Evolutionary conservation across 2,797 vertebrate genomes (phyloP).

Genomic region (Schizopygopsis malacanthus): DNA sequence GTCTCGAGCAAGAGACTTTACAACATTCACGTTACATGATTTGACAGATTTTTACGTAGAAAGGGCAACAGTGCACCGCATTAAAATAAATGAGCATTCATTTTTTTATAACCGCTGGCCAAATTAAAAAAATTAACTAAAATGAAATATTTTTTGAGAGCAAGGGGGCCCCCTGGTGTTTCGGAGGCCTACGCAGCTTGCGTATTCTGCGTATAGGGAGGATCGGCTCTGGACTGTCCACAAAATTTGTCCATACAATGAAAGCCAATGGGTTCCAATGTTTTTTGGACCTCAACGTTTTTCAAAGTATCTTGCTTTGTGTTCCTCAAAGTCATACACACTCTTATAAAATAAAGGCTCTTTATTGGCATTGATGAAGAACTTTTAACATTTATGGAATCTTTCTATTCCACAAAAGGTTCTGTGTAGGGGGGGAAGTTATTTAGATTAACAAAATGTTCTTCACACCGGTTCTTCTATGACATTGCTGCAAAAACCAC

Average conservation of each 20-base stretch:
- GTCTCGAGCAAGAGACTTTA: too few relatives aligned
- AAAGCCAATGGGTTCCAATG: background rate
- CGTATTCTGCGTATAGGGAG: too few relatives aligned
- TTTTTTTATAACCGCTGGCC: too few relatives aligned
- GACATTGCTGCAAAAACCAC: background rate
- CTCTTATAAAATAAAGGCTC: background rate
- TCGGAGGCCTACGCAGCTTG: too few relatives aligned
- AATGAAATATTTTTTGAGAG: too few relatives aligned
- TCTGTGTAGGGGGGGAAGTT: background rate
- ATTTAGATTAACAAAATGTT: background rate
- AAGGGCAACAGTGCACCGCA: too few relatives aligned
- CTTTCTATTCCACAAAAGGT: background rate
- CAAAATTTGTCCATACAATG: background rate
- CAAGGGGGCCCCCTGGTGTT: too few relatives aligned
- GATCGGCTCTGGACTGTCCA: background rate
- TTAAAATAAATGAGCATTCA: too few relatives aligned
- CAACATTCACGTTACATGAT: too few relatives aligned
- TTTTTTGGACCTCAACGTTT: background rate
- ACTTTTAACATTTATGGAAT: background rate
- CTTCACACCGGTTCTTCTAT: background rate
- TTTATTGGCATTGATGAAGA: background rate
- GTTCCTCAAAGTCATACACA: background rate
- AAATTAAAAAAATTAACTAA: too few relatives aligned
- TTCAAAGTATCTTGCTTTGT: background rate
- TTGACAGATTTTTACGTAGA: too few relatives aligned